Conservation (phyloP, 1,140 invertebrate genomes). For the Antheraea pernyi region DNA sequence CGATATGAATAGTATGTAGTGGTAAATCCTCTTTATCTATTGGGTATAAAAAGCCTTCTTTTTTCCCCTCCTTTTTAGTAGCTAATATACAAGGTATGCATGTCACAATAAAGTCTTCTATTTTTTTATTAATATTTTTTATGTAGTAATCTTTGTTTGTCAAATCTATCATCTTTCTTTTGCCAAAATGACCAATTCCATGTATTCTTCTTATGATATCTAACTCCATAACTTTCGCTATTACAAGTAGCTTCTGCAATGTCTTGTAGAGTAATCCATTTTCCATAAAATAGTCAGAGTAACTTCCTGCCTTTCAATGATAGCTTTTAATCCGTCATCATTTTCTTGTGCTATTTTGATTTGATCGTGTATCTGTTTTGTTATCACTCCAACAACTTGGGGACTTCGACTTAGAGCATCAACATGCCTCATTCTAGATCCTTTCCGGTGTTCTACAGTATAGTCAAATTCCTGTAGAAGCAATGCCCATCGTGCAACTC, state of each 20-base stretch:
- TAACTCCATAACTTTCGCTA: constrained; percentile 37
- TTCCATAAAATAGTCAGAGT: constrained; percentile 17
- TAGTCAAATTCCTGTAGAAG: constrained; percentile 49
- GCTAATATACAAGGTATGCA: constrained; percentile 59
- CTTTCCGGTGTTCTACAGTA: constrained; percentile 30
- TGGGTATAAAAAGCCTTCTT: constrained; percentile 49
- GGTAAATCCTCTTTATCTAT: constrained; percentile 42
- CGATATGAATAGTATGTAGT: constrained; percentile 48
- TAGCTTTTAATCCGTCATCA: constrained; percentile 24
- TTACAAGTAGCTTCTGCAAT: constrained; percentile 20
- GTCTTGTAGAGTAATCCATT: constrained; percentile 26
- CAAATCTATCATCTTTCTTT: constrained; percentile 46
- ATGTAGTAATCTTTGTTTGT: constrained; percentile 55
- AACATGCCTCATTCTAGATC: constrained; percentile 39
- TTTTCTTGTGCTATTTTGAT: constrained; percentile 23
- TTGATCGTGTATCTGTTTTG: constrained; percentile 7
- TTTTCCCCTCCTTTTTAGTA: constrained; percentile 54
- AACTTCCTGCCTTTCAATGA: constrained; percentile 8
- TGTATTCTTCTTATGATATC: constrained; percentile 42
- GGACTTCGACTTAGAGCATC: constrained; percentile 43
- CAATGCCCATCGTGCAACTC: constrained; percentile 53
- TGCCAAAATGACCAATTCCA: constrained; percentile 46
- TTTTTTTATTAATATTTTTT: constrained; percentile 40
- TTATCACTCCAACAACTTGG: constrained; percentile 14
- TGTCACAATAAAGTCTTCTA: constrained; percentile 44